Evolutionary conservation across 2,797 vertebrate species (phyloP).

Genomic region (Ataeniobius toweri): DNA sequence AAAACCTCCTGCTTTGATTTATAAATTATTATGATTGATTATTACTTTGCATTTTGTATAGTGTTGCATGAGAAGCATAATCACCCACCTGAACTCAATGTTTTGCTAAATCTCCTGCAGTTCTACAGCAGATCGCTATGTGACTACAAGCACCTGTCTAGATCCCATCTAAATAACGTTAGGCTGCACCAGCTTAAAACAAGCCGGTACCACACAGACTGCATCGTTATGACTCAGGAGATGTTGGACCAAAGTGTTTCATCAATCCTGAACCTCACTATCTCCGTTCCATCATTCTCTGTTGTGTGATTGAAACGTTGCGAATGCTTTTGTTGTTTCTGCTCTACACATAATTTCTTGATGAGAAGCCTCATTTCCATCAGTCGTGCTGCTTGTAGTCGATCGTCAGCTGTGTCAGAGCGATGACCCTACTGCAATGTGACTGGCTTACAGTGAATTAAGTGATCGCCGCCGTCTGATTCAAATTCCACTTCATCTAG

Average conservation of each 20-base stretch:
- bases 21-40: slow-evolving; percentile 7
- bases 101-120: slow-evolving; percentile 5
- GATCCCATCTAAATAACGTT: slow-evolving; percentile 1
- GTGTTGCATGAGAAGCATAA: not conserved
- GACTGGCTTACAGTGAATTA: slow-evolving; percentile 17
- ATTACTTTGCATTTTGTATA: not conserved
- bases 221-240: not conserved
- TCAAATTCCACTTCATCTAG: slow-evolving; percentile 28
- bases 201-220: not conserved
- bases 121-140: not conserved
- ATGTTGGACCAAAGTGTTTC: not conserved
- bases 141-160: too few species aligned
- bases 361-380: not conserved
- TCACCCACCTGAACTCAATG: not conserved
- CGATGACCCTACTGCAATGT: slow-evolving; percentile 5
- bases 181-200: not conserved
- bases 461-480: slow-evolving; percentile 16
- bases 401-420: slow-evolving; percentile 14
- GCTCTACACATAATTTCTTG: slow-evolving; percentile 8
- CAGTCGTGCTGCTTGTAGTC: slow-evolving; percentile 2
- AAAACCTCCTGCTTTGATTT: slow-evolving; percentile 4
- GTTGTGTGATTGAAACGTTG: not conserved
- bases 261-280: not conserved
- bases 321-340: slow-evolving; percentile 1
- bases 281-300: not conserved